A percentile compares a stretch with the other conserved stretches of the same genome.
These are phyloP conservation scores for Pristionchus japonicus DNA, from an alignment of 2,888 invertebrate genomes.

Conservation along the genomic window DNA sequence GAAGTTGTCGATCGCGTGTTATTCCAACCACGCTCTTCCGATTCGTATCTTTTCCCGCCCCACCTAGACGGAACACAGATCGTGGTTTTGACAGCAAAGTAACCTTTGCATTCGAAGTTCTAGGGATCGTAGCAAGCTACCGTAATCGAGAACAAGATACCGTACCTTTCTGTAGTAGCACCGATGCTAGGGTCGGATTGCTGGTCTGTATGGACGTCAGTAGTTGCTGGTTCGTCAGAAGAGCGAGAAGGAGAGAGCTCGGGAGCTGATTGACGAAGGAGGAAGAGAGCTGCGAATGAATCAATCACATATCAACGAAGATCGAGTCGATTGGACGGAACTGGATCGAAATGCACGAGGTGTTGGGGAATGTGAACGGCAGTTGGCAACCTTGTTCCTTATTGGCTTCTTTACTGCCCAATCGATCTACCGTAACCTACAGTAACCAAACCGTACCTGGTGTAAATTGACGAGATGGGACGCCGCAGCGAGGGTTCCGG, in stretches of 20 bases:
- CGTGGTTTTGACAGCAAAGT: neutral
- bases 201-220: neutral
- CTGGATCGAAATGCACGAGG: neutral
- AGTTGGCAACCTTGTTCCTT: neutral
- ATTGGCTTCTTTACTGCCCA: neutral
- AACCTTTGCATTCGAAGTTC: too few species aligned
- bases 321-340: neutral
- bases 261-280: constrained; percentile 6
- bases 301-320: neutral
- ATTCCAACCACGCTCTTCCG: neutral
- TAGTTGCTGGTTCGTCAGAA: neutral
- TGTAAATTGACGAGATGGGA: constrained; percentile 2
- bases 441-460: neutral
- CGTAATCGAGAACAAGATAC: too few species aligned
- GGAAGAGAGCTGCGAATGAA: constrained; percentile 13
- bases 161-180: neutral
- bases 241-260: neutral
- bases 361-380: neutral
- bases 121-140: too few species aligned
- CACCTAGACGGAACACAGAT: neutral
- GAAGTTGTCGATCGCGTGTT: neutral
- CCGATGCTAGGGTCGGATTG: neutral
- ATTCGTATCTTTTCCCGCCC: neutral
- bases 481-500: neutral
- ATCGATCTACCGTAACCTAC: neutral